Percentiles rank a stretch among this genome's conserved stretches.
These are phyloP conservation scores for Siderastrea siderea DNA, from an alignment of 92 coral and sea anemone species.

Conservation along the genomic window DNA sequence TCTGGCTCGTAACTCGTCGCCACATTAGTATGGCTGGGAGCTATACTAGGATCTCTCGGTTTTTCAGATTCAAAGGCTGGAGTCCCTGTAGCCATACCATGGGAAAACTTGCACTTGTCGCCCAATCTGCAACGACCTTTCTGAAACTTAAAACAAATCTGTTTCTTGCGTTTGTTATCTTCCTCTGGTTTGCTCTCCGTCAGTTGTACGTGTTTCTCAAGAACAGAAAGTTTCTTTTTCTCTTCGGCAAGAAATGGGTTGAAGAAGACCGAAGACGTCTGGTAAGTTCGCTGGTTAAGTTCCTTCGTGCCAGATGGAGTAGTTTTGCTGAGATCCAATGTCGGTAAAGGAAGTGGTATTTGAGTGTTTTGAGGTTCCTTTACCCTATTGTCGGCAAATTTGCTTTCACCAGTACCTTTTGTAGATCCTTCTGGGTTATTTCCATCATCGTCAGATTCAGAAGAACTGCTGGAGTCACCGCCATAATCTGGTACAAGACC, in stretches of 20 bases:
- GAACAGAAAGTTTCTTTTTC: conserved; percentile 82
- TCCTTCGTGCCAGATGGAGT: conserved; percentile 59
- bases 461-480: conserved; percentile 70
- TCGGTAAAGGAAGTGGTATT: conserved; percentile 59
- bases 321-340: conserved; percentile 54
- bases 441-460: conserved; percentile 70
- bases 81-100: conserved; percentile 28
- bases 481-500: conserved; percentile 82
- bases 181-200: conserved; percentile 65
- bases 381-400: background rate
- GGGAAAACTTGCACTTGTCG: conserved; percentile 82
- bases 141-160: conserved; percentile 83
- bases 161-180: conserved; percentile 67
- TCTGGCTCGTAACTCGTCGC: conserved; percentile 51
- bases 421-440: background rate
- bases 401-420: background rate
- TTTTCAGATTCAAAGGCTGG: conserved; percentile 20
- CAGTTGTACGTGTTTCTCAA: conserved; percentile 93
- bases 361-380: background rate
- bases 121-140: conserved; percentile 87
- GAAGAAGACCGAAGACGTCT: conserved; percentile 87
- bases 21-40: conserved; percentile 12
- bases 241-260: conserved; percentile 96
- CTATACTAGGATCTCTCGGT: conserved; percentile 28
- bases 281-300: conserved; percentile 65